Percentiles rank a stretch among this genome's conserved stretches.
phyloP scores from a whole-genome alignment of 2,113 vertebrate species.

The Zosterops lateralis region DNA sequence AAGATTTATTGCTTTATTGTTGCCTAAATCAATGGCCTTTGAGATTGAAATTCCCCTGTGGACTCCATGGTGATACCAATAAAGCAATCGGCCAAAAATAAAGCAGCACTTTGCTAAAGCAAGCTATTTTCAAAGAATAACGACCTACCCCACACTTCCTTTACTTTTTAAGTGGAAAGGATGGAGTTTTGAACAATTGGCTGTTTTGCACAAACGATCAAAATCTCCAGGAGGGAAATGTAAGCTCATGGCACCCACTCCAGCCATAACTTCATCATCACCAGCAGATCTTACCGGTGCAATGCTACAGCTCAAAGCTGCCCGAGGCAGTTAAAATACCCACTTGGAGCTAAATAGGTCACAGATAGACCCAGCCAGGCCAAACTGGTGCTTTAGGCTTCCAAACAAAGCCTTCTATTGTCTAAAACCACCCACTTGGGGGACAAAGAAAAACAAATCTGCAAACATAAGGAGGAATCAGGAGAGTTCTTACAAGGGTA shows the following conservation, averaged over 20 bases:
- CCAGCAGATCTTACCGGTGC: not conserved
- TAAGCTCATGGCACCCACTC: not conserved
- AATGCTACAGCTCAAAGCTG: not conserved
- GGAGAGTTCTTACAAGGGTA: not conserved
- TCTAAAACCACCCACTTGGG: constrained; percentile 1
- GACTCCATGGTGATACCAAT: not conserved
- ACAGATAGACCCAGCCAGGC: constrained; percentile 28
- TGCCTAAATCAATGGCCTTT: not conserved
- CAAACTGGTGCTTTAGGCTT: not conserved
- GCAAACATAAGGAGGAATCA: not conserved
- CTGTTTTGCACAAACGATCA: not conserved
- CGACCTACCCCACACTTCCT: not conserved
- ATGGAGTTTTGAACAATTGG: not conserved
- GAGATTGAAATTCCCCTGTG: not conserved
- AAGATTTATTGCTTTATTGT: not conserved
- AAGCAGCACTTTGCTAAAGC: not conserved
- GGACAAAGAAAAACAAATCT: not conserved
- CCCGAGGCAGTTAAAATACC: not conserved
- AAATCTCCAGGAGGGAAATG: not conserved
- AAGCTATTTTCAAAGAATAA: not conserved
- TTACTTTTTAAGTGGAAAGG: not conserved
- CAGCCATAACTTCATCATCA: not conserved
- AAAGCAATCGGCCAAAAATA: not conserved
- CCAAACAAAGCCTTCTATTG: constrained; percentile 61
- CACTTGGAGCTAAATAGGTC: constrained; percentile 53